phyloP scores from a whole-genome alignment of 2,113 vertebrate species.

The Apeltes quadracus region DNA sequence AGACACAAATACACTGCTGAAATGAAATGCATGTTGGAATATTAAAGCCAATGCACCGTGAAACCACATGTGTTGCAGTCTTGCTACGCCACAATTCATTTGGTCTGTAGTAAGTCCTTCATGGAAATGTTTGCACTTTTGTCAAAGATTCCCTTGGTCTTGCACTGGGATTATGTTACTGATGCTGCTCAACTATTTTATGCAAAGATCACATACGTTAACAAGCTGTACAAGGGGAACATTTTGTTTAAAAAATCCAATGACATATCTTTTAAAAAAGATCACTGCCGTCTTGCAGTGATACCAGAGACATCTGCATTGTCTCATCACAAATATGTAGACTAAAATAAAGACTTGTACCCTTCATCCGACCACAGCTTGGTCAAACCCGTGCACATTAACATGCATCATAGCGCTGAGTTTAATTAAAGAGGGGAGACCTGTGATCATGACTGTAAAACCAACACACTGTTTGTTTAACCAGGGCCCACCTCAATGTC shows the following conservation, averaged over 20 bases:
- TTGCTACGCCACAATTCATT: conserved; percentile 65
- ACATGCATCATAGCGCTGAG: background rate
- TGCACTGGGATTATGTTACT: background rate
- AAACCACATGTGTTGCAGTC: conserved; percentile 63
- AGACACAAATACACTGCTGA: conserved; percentile 8
- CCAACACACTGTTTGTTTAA: background rate
- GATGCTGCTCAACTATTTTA: conserved; percentile 2
- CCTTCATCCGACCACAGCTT: background rate
- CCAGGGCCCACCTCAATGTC: background rate
- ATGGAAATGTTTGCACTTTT: conserved; percentile 41
- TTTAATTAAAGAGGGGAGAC: background rate
- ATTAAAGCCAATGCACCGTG: conserved; percentile 72
- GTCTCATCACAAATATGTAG: too few species aligned
- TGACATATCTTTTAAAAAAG: background rate
- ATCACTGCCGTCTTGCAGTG: background rate
- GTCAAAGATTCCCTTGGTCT: conserved; percentile 10
- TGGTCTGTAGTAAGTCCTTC: conserved; percentile 38
- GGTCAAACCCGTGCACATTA: background rate
- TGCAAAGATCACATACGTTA: conserved; percentile 1
- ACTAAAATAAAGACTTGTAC: background rate
- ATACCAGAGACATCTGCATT: background rate
- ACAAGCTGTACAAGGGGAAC: background rate
- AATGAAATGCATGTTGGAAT: conserved; percentile 58
- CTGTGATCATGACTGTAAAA: background rate
- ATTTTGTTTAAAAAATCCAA: background rate